Percentiles rank a stretch among this genome's conserved stretches.
Evolutionary conservation across 1,140 invertebrate genomes (phyloP).

Genomic region (Cardiocondyla obscurior): DNA sequence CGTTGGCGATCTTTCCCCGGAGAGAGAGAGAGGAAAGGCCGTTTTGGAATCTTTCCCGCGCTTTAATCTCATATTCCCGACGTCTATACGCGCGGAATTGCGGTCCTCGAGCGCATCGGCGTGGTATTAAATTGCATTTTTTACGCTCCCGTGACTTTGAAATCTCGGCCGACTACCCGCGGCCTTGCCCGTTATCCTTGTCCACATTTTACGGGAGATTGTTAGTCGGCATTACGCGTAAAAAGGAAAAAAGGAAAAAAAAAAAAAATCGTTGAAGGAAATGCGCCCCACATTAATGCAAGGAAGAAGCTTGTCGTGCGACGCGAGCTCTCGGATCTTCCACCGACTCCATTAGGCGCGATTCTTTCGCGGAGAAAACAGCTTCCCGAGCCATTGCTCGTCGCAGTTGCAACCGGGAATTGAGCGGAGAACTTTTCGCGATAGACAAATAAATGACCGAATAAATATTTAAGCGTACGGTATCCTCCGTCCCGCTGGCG

Average conservation of each 20-base stretch:
- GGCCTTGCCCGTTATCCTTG: slow-evolving; percentile 26
- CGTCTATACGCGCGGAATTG: slow-evolving; percentile 16
- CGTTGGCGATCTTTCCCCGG: neutral
- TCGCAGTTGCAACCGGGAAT: slow-evolving; percentile 42
- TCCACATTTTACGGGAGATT: slow-evolving; percentile 26
- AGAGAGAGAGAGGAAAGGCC: neutral
- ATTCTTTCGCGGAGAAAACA: slow-evolving; percentile 33
- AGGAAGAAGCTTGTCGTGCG: slow-evolving; percentile 18
- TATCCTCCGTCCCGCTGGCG: neutral
- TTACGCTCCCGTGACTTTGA: slow-evolving; percentile 20
- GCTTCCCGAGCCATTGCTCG: slow-evolving; percentile 8
- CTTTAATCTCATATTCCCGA: slow-evolving; percentile 48
- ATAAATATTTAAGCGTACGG: slow-evolving; percentile 55
- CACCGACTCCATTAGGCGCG: slow-evolving; percentile 24
- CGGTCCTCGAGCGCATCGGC: slow-evolving; percentile 32
- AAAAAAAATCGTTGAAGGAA: no score
- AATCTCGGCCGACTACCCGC: slow-evolving; percentile 20
- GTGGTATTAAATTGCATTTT: slow-evolving; percentile 49
- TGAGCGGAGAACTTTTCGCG: slow-evolving; percentile 34
- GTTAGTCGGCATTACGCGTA: slow-evolving; percentile 33
- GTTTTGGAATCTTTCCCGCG: slow-evolving; percentile 21
- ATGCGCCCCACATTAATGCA: slow-evolving; percentile 18
- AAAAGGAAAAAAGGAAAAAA: no score
- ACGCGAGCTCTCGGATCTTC: slow-evolving; percentile 8
- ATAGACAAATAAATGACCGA: slow-evolving; percentile 53